Conservation (phyloP, 2,797 vertebrate species). For the Hippoglossus hippoglossus region DNA sequence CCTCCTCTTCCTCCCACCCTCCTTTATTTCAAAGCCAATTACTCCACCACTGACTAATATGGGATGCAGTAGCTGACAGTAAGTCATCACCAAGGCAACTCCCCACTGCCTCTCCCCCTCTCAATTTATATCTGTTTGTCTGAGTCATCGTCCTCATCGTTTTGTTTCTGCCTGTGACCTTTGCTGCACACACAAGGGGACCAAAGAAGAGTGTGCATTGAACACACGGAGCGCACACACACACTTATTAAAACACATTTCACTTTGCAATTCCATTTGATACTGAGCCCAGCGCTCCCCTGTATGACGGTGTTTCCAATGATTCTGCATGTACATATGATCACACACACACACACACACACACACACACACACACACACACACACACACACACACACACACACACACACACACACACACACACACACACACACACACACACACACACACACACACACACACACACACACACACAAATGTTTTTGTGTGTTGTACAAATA, state of each 20-base stretch:
- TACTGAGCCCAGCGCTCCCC: background rate
- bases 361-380: too few relatives aligned
- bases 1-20: slow-evolving; percentile 26
- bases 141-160: slow-evolving; percentile 63
- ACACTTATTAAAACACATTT: background rate
- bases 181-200: slow-evolving; percentile 24
- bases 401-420: too few relatives aligned
- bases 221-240: background rate
- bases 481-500: slow-evolving; percentile 59
- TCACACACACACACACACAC: too few relatives aligned
- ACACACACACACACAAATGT: slow-evolving; percentile 35
- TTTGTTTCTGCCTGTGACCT: slow-evolving; percentile 68
- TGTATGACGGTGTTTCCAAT: background rate
- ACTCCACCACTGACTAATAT: slow-evolving; percentile 55
- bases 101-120: slow-evolving; percentile 40
- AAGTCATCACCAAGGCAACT: slow-evolving; percentile 77
- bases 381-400: too few relatives aligned
- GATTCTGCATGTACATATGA: slow-evolving; percentile 15
- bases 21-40: slow-evolving; percentile 70
- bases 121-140: slow-evolving; percentile 52
- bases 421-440: too few relatives aligned
- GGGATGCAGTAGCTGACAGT: slow-evolving; percentile 64
- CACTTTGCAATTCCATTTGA: slow-evolving; percentile 4
- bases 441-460: too few relatives aligned
- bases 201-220: slow-evolving; percentile 1